These are phyloP conservation scores for Hirtodrosophila alboralis DNA, from an alignment of 2,888 invertebrate genomes.

Conservation along the genomic window DNA sequence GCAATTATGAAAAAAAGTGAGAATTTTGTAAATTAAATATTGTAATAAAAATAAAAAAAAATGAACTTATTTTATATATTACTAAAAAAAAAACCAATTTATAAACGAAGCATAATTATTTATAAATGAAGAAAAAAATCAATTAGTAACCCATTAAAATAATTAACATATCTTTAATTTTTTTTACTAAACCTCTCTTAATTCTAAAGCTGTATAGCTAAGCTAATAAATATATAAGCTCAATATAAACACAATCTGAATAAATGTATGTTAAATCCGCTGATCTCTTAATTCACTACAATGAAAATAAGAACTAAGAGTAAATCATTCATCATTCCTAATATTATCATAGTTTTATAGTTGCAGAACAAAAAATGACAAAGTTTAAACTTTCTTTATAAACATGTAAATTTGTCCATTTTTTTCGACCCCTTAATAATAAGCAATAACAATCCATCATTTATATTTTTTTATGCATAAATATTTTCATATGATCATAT, in stretches of 20 bases:
- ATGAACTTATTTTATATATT: no score
- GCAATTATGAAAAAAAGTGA: no score
- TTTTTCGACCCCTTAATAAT: conserved; percentile 9
- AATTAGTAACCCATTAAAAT: no score
- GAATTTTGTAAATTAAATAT: no score
- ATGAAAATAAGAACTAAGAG: neutral
- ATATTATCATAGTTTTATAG: neutral
- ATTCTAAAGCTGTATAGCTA: no score
- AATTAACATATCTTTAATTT: no score
- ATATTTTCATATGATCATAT: conserved; percentile 21
- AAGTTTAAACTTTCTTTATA: neutral
- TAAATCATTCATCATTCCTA: conserved; percentile 4
- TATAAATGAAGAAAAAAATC: no score
- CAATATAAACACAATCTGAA: neutral
- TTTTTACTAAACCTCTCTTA: no score
- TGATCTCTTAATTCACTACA: neutral
- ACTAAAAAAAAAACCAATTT: no score
- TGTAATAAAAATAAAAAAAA: no score
- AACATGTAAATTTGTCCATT: conserved; percentile 8
- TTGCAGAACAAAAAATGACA: neutral
- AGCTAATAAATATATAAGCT: neutral
- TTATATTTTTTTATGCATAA: neutral
- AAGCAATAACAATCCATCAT: conserved; percentile 21
- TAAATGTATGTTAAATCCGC: neutral
- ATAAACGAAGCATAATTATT: no score